Conservation (phyloP, 1,140 invertebrate genomes). For the Formica exsecta region DNA sequence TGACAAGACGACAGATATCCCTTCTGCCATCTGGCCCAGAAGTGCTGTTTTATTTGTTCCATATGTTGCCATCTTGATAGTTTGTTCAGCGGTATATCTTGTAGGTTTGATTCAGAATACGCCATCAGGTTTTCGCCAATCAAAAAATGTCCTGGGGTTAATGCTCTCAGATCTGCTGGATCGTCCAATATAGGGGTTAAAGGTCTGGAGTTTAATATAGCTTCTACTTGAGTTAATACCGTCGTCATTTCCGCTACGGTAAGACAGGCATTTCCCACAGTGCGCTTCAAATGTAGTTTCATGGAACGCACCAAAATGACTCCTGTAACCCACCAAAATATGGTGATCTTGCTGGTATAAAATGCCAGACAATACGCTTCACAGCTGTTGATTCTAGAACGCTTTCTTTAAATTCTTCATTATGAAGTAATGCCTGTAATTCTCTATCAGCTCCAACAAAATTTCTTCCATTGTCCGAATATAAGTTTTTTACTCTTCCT, state of each 20-base stretch:
- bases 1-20: neutral
- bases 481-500: neutral
- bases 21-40: conserved; percentile 8
- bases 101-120: neutral
- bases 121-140: neutral
- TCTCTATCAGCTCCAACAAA: conserved; percentile 14
- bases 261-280: neutral
- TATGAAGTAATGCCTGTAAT: neutral
- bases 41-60: neutral
- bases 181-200: neutral
- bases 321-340: conserved; percentile 30
- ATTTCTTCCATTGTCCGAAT: conserved; percentile 4
- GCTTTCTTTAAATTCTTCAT: neutral
- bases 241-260: neutral
- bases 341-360: conserved; percentile 9
- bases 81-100: neutral
- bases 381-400: neutral
- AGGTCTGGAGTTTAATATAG: neutral
- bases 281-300: neutral
- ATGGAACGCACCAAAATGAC: neutral
- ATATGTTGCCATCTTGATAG: conserved; percentile 15
- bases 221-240: neutral
- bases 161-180: neutral
- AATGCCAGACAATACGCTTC: neutral
- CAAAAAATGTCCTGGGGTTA: neutral